Percentiles rank a stretch among this genome's conserved stretches.
These are phyloP conservation scores for Drosophila ezoana DNA, from an alignment of 2,888 invertebrate species.

Conservation along the genomic window DNA sequence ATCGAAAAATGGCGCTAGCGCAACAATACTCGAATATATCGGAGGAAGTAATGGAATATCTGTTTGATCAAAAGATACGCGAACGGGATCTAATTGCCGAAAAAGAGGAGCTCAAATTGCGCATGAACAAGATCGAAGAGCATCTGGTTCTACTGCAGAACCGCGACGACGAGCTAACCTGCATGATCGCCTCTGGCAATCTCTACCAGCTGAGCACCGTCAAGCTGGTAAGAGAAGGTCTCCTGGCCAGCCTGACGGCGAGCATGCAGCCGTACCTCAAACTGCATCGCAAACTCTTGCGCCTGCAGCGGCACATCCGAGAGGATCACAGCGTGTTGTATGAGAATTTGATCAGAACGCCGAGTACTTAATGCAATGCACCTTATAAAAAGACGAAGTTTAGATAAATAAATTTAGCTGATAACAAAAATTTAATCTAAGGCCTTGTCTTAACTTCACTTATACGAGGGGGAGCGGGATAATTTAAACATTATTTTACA, in stretches of 20 bases:
- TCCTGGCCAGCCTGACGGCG: constrained; percentile 24
- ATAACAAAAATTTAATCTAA: neutral
- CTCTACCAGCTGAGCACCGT: constrained; percentile 63
- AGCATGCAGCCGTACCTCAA: constrained; percentile 44
- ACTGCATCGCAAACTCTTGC: constrained; percentile 52
- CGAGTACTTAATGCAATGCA: constrained; percentile 19
- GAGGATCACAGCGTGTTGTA: constrained; percentile 41
- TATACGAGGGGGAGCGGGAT: neutral
- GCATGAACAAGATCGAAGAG: constrained; percentile 45
- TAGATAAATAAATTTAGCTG: constrained; percentile 15
- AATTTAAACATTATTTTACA: too few species aligned
- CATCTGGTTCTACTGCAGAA: constrained; percentile 47
- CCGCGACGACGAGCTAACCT: constrained; percentile 48
- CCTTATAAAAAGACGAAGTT: constrained; percentile 1
- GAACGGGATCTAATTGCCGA: constrained; percentile 43
- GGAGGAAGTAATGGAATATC: constrained; percentile 58
- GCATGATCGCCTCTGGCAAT: constrained; percentile 53
- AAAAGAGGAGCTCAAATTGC: constrained; percentile 52
- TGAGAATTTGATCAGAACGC: constrained; percentile 28
- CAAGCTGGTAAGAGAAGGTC: constrained; percentile 37
- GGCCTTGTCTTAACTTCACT: neutral
- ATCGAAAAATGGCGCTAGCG: constrained; percentile 11
- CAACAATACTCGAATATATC: constrained; percentile 38
- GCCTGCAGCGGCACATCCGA: constrained; percentile 47
- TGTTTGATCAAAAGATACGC: constrained; percentile 55